Conservation (phyloP, 1,140 invertebrate genomes). For the Uloborus diversus region DNA sequence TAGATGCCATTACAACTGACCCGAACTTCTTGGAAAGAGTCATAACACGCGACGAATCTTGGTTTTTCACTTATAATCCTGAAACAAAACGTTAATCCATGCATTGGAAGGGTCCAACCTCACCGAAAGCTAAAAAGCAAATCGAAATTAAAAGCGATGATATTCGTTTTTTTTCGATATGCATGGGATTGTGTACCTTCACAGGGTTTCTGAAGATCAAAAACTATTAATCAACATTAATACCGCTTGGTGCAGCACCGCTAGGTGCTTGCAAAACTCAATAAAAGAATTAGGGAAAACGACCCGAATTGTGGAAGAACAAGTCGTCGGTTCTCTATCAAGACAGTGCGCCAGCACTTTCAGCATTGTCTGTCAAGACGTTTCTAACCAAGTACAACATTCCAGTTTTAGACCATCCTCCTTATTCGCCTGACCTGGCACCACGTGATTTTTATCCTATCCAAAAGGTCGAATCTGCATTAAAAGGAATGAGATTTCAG, state of each 20-base stretch:
- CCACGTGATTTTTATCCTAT: too few species aligned
- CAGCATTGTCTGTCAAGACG: slow-evolving; percentile 6
- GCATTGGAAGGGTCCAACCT: neutral
- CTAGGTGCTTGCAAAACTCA: neutral
- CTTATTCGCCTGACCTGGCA: slow-evolving; percentile 8
- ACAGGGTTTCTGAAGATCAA: neutral
- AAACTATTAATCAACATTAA: neutral
- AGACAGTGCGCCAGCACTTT: neutral
- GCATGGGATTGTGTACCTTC: neutral
- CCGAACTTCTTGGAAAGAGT: neutral
- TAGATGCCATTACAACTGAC: neutral
- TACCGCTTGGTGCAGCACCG: neutral
- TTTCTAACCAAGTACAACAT: slow-evolving; percentile 10
- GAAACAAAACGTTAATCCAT: neutral
- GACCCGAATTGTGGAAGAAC: neutral
- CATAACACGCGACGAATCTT: neutral
- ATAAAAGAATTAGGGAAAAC: neutral
- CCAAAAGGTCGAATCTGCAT: too few species aligned
- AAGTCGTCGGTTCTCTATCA: neutral
- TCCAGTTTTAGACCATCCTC: neutral
- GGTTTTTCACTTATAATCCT: neutral
- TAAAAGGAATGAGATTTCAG: neutral
- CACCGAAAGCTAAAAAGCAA: neutral
- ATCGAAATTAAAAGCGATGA: neutral
- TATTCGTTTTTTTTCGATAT: neutral